Base-by-base conservation (phyloP, 2,797 vertebrate species). In the Sebastes steindachneri region DNA sequence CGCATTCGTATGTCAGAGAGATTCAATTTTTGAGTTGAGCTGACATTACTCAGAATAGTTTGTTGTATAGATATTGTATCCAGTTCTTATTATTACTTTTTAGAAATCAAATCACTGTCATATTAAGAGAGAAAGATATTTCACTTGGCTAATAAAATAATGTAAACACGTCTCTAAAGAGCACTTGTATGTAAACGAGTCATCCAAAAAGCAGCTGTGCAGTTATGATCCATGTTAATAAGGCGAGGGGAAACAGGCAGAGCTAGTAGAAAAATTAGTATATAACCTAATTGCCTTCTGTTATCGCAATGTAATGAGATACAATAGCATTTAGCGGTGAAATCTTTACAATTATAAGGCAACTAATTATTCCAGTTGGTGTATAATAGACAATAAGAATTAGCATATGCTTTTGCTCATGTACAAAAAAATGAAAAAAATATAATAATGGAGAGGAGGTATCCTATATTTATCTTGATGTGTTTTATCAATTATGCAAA, bases 141-240 rank as follows among this genome's bases (percentile, higher is more conserved):
- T 73, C 45, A 55, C 60, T 23, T 11, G 71, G 21, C 53, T 75
- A 72, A 73, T 81, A 70, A 64, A 37, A 33, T 57, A 70, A 51
- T 63, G 64, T 57, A 84, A 70, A 77, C 45, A 71, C 70, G 33
- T 81, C 65, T 82, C 69, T 9, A 64, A 79, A 71, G 69, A 62
- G 41, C 37, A 35, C 19, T 58, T 71, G 23, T 79, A 79, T 69
- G 77, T 72, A 54, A 75, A 79, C 67, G 72, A 85, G 73, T 70
- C 79, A 82, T 89, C 33, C 65, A 58, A 75, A 80, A 88, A 73
- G 78, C 86, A 91, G 83, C 73, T 83, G 83, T 85, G 85, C 62
- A 60, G 72, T 85, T 76, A 68, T n/a, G 51, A 82, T 75, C 59
- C 69, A 71, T 73, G 74, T 63, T 82, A 80, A 78, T 78, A 77